Evolutionary conservation across 2,797 vertebrate genomes (phyloP), one percentile per base, ranked within the genome.

Genomic region (Pempheris klunzingeri): DNA sequence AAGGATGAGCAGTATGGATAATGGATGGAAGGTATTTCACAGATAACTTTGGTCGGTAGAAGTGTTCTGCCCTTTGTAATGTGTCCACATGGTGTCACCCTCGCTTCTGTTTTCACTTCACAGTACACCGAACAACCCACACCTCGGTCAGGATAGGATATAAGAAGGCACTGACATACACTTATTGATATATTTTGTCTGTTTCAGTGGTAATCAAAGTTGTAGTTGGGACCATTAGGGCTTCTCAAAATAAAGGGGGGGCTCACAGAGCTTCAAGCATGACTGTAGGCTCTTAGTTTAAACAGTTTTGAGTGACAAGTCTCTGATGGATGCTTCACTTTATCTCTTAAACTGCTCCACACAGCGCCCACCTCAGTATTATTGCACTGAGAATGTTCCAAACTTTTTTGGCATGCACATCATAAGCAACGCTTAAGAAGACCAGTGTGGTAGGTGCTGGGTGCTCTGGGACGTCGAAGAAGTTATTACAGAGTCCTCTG

Each of bases 31-130:
- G n/a, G n/a, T n/a, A n/a, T n/a, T n/a, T n/a, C n/a, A 8, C 14
- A 4, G 5, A 53, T 61, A 13, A 9, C n/a, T 20, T 55, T 38
- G 14, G 13, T 52, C 26, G 1, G 18, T 17, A 32, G 3, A 30
- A 2, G 2, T 30, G 11, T 57, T 50, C n/a, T 58, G 80, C 58
- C 46, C 11, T 78, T 76, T 41, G 20, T 0, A 4, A 14, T 15
- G 1, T 63, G 24, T 44, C 81, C 90, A 86, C 81, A 64, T 18
- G 83, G 39, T 73, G 83, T 76, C 69, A 15, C 43, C 20, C 38
- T 76, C 44, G 7, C 30, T 4, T 60, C 7, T 18, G 4, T 20
- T 74, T 74, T 77, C n/a, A 18, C 24, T 54, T 43, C 7, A 36
- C 7, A 9, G 1, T 13, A 0, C 4, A 15, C 3, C 2, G 5